Percentiles rank a stretch among this genome's conserved stretches.
Conservation (phyloP, 2,797 vertebrate genomes). For the Pitangus sulphuratus region DNA sequence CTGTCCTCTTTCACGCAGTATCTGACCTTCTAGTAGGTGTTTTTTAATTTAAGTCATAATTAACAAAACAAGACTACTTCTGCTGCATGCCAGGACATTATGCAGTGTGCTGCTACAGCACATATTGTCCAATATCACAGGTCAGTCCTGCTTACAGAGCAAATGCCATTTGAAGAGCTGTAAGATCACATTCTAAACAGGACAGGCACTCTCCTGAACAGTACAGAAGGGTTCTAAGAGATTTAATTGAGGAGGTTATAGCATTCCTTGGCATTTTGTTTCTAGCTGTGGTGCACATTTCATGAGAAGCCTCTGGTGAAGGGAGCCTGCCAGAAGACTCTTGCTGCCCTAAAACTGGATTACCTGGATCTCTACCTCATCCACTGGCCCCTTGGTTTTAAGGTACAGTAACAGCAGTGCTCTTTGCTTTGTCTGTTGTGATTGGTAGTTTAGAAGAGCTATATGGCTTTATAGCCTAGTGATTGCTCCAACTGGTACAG, state of each 20-base stretch:
- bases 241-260: not conserved
- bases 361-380: slow-evolving; percentile 92
- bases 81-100: rapidly evolving
- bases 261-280: not conserved
- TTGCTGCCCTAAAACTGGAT: slow-evolving; percentile 83
- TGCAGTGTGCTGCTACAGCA: not conserved
- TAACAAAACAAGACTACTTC: rapidly evolving
- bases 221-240: not conserved
- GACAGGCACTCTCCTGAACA: not conserved
- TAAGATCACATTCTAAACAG: not conserved
- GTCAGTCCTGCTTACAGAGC: not conserved
- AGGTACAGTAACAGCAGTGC: slow-evolving; percentile 73
- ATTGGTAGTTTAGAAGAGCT: not conserved
- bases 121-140: rapidly evolving
- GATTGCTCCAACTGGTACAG: not conserved
- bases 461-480: not conserved
- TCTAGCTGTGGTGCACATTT: slow-evolving; percentile 89
- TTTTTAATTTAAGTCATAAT: not conserved
- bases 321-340: slow-evolving; percentile 83
- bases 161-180: not conserved
- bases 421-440: not conserved
- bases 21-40: not conserved
- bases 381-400: slow-evolving; percentile 85
- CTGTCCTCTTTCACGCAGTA: rapidly evolving
- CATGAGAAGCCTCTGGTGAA: slow-evolving; percentile 85